phyloP scores from a whole-genome alignment of 2,113 vertebrate genomes.

The Naja naja region DNA sequence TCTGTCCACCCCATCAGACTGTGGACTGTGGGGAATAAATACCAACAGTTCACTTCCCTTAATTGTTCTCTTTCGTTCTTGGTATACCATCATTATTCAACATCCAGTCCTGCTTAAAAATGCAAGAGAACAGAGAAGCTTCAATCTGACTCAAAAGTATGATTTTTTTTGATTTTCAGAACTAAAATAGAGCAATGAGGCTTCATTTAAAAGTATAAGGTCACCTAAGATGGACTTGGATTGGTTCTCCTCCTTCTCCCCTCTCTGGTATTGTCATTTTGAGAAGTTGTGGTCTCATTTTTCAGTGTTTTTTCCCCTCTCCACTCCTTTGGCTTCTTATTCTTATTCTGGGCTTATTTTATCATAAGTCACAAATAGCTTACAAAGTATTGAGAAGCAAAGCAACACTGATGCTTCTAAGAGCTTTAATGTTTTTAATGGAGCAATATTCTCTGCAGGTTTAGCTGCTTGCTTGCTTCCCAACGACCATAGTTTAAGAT shows the following conservation, averaged over 20 bases:
- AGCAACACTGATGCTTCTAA: neutral
- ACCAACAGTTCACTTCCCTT: neutral
- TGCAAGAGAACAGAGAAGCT: neutral
- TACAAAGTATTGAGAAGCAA: neutral
- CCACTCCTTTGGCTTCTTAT: neutral
- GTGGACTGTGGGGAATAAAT: neutral
- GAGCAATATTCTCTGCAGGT: neutral
- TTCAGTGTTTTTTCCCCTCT: neutral
- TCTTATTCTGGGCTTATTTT: neutral
- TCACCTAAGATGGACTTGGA: neutral
- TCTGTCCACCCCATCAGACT: neutral
- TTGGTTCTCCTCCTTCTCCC: neutral
- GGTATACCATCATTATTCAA: neutral
- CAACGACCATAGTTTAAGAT: neutral
- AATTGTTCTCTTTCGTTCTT: neutral
- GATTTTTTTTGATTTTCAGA: neutral
- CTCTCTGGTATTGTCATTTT: neutral
- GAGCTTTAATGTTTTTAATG: neutral
- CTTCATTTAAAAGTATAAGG: neutral
- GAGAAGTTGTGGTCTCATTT: neutral
- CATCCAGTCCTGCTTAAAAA: neutral
- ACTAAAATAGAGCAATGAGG: neutral
- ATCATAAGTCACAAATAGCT: neutral
- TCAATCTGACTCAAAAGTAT: neutral
- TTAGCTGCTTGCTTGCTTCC: neutral